Percentiles rank a stretch among this genome's conserved stretches.
Evolutionary conservation across 2,113 vertebrate species (phyloP).

Genomic region (Odocoileus hemionus): DNA sequence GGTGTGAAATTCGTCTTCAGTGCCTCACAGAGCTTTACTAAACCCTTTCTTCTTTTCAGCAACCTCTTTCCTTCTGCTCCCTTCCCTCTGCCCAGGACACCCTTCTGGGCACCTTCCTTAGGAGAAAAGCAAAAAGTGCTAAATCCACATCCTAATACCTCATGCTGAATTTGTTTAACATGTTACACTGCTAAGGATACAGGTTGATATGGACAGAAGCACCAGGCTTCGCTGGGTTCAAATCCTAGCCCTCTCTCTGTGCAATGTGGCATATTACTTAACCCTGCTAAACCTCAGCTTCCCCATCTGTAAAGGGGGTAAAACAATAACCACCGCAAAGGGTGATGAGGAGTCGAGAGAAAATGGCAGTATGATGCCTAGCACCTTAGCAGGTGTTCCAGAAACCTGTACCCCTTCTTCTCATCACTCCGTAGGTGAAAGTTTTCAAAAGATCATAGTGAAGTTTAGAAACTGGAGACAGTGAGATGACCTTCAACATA

Average conservation of each 20-base stretch:
- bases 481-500: neutral
- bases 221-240: neutral
- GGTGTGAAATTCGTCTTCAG: neutral
- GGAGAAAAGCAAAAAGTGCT: neutral
- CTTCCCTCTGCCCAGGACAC: neutral
- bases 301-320: conserved; percentile 22
- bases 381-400: neutral
- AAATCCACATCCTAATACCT: neutral
- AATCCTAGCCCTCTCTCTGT: conserved; percentile 25
- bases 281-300: conserved; percentile 59
- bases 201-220: neutral
- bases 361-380: neutral
- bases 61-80: neutral
- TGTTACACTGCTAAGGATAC: neutral
- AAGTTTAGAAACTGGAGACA: neutral
- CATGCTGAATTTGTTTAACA: neutral
- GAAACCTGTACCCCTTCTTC: neutral
- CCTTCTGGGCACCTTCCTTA: neutral
- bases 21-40: neutral
- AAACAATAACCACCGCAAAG: neutral
- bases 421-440: neutral
- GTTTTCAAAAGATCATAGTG: neutral
- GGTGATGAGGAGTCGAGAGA: neutral
- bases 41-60: neutral
- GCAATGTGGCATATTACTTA: conserved; percentile 25